phyloP scores from a whole-genome alignment of 2,797 vertebrate species.

The Apogon hyalosoma region DNA sequence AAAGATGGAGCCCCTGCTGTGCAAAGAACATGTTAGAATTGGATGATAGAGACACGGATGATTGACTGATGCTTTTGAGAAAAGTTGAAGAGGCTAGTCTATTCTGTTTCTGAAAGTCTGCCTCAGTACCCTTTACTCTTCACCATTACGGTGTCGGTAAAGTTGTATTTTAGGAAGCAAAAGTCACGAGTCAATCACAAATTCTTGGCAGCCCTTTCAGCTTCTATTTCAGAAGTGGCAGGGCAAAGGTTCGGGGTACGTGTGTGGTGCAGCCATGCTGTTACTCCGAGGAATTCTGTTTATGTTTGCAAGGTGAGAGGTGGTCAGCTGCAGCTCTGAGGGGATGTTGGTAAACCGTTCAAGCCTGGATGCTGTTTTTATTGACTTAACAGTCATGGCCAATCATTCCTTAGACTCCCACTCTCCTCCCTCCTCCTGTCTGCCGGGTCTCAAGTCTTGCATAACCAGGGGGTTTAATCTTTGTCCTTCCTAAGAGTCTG shows the following conservation, averaged over 20 bases:
- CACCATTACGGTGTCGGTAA: slow-evolving; percentile 31
- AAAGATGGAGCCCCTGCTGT: slow-evolving; percentile 44
- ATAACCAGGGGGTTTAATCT: slow-evolving; percentile 66
- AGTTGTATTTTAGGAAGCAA: slow-evolving; percentile 67
- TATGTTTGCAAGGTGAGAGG: slow-evolving; percentile 52
- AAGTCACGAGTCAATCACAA: slow-evolving; percentile 65
- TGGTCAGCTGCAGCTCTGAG: slow-evolving; percentile 36
- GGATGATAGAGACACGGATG: slow-evolving; percentile 1
- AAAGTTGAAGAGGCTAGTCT: slow-evolving; percentile 22
- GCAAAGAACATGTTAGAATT: slow-evolving; percentile 3
- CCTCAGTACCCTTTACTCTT: slow-evolving; percentile 29
- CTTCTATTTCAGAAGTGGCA: slow-evolving; percentile 66
- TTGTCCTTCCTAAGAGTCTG: slow-evolving; percentile 59
- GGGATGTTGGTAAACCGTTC: slow-evolving; percentile 29
- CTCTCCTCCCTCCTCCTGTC: slow-evolving; percentile 14
- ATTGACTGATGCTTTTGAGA: slow-evolving; percentile 35
- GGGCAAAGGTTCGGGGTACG: slow-evolving; percentile 31
- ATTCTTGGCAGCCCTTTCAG: slow-evolving; percentile 46
- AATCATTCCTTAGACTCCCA: slow-evolving; percentile 15
- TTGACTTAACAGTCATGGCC: slow-evolving; percentile 23
- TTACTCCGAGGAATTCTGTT: slow-evolving; percentile 55
- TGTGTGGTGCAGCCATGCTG: slow-evolving; percentile 15
- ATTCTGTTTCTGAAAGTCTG: background rate
- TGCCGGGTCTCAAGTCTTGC: slow-evolving; percentile 45
- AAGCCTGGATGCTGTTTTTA: slow-evolving; percentile 37